These are phyloP conservation scores for Dicyrtoma fusca DNA, from an alignment of 2,888 invertebrate species.

Conservation along the genomic window DNA sequence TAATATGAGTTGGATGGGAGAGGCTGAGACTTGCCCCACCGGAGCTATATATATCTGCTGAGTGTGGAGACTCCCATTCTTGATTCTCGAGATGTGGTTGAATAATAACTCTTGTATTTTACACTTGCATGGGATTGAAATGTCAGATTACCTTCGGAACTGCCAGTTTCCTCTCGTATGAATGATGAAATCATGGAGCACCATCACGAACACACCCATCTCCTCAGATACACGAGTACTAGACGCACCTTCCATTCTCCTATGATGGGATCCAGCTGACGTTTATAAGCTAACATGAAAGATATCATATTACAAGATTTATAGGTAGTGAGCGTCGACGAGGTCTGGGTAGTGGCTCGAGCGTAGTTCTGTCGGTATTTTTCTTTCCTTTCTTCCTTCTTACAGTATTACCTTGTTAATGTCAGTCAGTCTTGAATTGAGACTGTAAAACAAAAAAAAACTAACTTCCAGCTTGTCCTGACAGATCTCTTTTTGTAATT, in stretches of 20 bases:
- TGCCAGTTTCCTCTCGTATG: slow-evolving; percentile 8
- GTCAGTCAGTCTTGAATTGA: slow-evolving; percentile 2
- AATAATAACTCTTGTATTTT: slow-evolving; percentile 1
- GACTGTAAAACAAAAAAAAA: neutral
- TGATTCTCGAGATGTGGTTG: no score
- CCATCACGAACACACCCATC: neutral
- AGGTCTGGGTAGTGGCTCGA: neutral
- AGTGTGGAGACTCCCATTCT: no score
- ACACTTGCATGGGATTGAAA: slow-evolving; percentile 26
- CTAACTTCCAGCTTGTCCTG: neutral
- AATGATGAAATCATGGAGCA: neutral
- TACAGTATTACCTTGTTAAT: slow-evolving; percentile 18
- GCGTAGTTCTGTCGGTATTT: neutral
- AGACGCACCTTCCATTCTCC: neutral
- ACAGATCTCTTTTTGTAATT: slow-evolving; percentile 6
- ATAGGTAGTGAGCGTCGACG: no score
- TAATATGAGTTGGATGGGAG: no score
- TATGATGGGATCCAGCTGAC: neutral
- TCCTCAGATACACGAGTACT: neutral
- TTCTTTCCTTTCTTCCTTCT: neutral
- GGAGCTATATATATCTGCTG: no score
- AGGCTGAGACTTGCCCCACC: no score
- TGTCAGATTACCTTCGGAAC: slow-evolving; percentile 19
- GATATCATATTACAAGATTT: no score
- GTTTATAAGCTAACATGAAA: neutral